Conservation (phyloP, 2,113 vertebrate species). For the Xerus inauris region DNA sequence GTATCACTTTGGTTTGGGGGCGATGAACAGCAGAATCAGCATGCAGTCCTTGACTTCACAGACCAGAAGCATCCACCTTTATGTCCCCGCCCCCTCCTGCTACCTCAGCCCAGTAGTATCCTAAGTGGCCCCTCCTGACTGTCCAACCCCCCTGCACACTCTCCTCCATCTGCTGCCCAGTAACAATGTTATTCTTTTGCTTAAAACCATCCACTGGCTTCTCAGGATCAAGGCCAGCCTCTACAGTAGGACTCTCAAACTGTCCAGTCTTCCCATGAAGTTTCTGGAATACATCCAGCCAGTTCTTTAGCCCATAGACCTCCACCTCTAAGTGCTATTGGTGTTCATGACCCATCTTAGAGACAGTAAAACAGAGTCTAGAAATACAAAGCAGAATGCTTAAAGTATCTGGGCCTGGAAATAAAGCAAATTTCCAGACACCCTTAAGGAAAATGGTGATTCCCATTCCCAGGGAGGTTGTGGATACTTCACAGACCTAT, state of each 20-base stretch:
- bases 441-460: background rate
- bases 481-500: constrained; percentile 85
- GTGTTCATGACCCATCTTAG: background rate
- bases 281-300: background rate
- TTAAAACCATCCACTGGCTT: background rate
- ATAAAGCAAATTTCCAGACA: background rate
- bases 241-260: background rate
- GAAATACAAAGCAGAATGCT: background rate
- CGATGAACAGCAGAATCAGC: background rate
- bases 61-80: background rate
- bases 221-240: background rate
- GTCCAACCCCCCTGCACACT: background rate
- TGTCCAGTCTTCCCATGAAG: background rate
- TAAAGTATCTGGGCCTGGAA: background rate
- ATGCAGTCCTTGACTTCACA: background rate
- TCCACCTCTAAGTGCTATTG: background rate
- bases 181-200: background rate
- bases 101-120: background rate
- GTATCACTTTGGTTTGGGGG: background rate
- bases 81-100: background rate
- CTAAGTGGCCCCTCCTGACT: background rate
- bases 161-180: background rate
- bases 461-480: too few species aligned
- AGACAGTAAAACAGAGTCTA: background rate
- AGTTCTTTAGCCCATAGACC: background rate